Conservation (phyloP, 64 coral and sea anemone species). For the Dendrophyllia cribrosa region DNA sequence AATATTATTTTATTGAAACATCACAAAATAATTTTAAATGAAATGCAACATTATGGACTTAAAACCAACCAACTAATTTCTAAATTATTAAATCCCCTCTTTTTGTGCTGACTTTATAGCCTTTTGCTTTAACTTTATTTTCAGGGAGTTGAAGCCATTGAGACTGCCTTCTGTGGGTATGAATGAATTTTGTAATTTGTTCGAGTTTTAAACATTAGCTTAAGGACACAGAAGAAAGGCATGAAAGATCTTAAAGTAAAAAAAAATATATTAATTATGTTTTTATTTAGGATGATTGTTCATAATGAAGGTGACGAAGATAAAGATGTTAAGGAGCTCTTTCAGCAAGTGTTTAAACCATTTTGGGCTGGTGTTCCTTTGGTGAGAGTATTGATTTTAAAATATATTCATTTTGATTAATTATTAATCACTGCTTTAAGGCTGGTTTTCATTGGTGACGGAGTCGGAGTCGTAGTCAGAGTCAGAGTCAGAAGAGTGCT, state of each 20-base stretch:
- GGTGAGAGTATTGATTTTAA: slow-evolving; percentile 39
- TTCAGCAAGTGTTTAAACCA: slow-evolving; percentile 84
- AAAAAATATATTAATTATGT: not conserved
- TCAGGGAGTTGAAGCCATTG: slow-evolving; percentile 86
- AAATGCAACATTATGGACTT: too few relatives aligned
- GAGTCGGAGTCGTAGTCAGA: too few relatives aligned
- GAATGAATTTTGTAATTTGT: not conserved
- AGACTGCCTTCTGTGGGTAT: slow-evolving; percentile 86
- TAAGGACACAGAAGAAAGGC: not conserved
- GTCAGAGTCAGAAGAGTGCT: too few relatives aligned
- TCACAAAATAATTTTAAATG: too few relatives aligned
- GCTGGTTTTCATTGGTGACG: too few relatives aligned
- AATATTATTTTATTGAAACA: too few relatives aligned
- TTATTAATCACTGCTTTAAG: not conserved
- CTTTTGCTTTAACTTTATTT: not conserved
- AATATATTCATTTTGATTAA: not conserved
- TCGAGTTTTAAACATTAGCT: not conserved
- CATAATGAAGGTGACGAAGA: slow-evolving; percentile 86
- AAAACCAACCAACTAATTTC: too few relatives aligned
- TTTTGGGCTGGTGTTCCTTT: slow-evolving; percentile 75
- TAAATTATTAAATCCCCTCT: too few relatives aligned
- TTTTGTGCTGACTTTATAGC: too few relatives aligned
- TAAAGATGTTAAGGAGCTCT: slow-evolving; percentile 73
- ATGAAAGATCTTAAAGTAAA: not conserved
- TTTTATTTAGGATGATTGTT: slow-evolving; percentile 55